phyloP scores from a whole-genome alignment of 2,888 invertebrate species.

The Tupiocoris notatus region DNA sequence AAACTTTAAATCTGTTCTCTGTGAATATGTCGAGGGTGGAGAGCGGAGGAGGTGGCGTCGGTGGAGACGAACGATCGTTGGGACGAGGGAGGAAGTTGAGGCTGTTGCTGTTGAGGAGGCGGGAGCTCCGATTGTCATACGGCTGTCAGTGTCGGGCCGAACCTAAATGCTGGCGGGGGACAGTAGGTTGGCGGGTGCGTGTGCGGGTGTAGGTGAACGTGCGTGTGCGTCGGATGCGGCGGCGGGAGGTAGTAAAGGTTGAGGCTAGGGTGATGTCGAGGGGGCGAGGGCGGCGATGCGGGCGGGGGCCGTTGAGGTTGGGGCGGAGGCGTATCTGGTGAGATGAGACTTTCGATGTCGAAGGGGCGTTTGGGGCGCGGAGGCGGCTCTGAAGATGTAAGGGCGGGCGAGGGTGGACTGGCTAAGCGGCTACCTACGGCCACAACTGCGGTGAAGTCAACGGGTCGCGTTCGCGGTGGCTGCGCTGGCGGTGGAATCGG shows the following conservation, averaged over 20 bases:
- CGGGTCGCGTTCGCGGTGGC: conserved; percentile 32
- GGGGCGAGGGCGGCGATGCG: conserved; percentile 25
- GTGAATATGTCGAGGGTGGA: not conserved
- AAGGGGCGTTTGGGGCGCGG: conserved; percentile 49
- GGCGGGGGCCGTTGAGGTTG: conserved; percentile 38
- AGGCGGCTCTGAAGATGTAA: conserved; percentile 37
- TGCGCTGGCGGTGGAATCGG: conserved; percentile 37
- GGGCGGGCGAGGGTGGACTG: conserved; percentile 24
- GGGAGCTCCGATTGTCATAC: conserved; percentile 39
- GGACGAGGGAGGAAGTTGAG: not conserved
- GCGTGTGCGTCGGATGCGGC: conserved; percentile 3
- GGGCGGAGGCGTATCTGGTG: conserved; percentile 46
- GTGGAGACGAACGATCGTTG: not conserved
- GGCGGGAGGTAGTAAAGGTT: conserved; percentile 43
- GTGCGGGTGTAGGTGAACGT: not conserved
- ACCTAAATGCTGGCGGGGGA: conserved; percentile 45
- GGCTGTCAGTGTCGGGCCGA: conserved; percentile 44
- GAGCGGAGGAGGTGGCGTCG: not conserved
- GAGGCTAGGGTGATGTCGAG: conserved; percentile 3
- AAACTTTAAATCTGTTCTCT: no score
- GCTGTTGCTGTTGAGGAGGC: conserved; percentile 4
- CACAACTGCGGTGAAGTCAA: conserved; percentile 40
- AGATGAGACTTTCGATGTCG: conserved; percentile 54
- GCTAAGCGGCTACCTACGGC: conserved; percentile 28
- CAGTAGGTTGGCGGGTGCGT: no score